Conservation (phyloP, 2,888 invertebrate genomes). For the Tubulanus polymorphus region DNA sequence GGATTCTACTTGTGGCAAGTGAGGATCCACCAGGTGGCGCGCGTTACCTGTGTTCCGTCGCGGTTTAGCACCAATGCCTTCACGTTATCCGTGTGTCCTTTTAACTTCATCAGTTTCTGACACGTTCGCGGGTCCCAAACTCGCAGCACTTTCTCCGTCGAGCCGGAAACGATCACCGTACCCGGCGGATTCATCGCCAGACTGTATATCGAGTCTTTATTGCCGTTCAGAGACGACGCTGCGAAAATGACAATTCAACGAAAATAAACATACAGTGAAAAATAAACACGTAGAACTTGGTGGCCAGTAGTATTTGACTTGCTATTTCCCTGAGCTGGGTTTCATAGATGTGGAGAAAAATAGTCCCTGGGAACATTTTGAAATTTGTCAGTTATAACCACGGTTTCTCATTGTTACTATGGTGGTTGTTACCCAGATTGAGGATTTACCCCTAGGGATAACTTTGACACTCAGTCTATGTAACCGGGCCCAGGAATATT, state of each 20-base stretch:
- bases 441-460: no score
- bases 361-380: no score
- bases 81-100: conserved; percentile 96
- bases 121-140: conserved; percentile 98
- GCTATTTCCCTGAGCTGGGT: no score
- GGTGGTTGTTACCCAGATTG: no score
- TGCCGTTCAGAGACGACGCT: conserved; percentile 93
- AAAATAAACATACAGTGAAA: conserved; percentile 13
- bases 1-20: no score
- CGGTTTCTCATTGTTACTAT: no score
- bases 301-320: no score
- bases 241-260: conserved; percentile 23
- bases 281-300: conserved; percentile 12
- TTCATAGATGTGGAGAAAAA: no score
- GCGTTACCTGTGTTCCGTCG: conserved; percentile 71
- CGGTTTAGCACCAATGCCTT: conserved; percentile 89
- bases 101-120: conserved; percentile 89
- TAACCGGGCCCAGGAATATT: no score
- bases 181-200: conserved; percentile 97
- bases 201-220: conserved; percentile 98
- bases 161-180: conserved; percentile 89
- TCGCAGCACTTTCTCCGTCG: conserved; percentile 65
- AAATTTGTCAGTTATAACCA: no score
- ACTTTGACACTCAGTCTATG: no score
- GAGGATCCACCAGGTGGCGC: no score